Base-by-base conservation (phyloP, 2,113 vertebrate genomes). In the Ahaetulla prasina region DNA sequence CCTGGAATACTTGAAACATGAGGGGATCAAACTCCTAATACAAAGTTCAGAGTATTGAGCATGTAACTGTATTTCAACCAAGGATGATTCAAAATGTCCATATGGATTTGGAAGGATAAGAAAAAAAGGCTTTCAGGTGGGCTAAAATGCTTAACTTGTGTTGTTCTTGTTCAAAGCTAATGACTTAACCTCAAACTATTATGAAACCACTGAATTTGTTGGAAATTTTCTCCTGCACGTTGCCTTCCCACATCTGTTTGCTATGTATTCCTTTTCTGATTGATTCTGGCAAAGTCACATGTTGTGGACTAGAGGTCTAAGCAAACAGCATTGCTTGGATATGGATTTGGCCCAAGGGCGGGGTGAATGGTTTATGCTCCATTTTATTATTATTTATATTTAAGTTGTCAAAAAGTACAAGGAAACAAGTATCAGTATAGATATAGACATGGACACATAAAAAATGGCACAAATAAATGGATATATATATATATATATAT, bases 301-400 rank as follows among this genome's bases (percentile, higher is more conserved):
- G 14, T 5, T 0, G 35, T 35, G 60, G 47, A 12, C 0, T 25
- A 91, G 47, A 23, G 60, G 2, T 47, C 25, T 90, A 9, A 16
- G 27, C 35, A 94, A 94, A 80, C n/a, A 68, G 25, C 68, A 25
- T 68, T 93, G 2, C 74, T 93, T 92, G 7, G 68, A 11, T 8
- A 86, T 85, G 6, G 93, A 93, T 20, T 0, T 0, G 95, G 85
- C 35, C n/a, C 0, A 91, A 91, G 90, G 1, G 88, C 91, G 1
- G 84, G 92, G 74, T 39, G 0, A 3, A 35, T 54, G 84, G 54
- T 92, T 93, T 91, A 86, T 94, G 14, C 3, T 63, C n/a, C 50
- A 89, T 22, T n/a, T n/a, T n/a, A n/a, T n/a, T n/a, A n/a, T n/a
- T n/a, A n/a, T n/a, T n/a, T n/a, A n/a, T n/a, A n/a, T n/a, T n/a